A percentile compares a stretch with the other conserved stretches of the same genome.
phyloP scores from a whole-genome alignment of 2,113 vertebrate genomes.

The Ramphastos sulfuratus region DNA sequence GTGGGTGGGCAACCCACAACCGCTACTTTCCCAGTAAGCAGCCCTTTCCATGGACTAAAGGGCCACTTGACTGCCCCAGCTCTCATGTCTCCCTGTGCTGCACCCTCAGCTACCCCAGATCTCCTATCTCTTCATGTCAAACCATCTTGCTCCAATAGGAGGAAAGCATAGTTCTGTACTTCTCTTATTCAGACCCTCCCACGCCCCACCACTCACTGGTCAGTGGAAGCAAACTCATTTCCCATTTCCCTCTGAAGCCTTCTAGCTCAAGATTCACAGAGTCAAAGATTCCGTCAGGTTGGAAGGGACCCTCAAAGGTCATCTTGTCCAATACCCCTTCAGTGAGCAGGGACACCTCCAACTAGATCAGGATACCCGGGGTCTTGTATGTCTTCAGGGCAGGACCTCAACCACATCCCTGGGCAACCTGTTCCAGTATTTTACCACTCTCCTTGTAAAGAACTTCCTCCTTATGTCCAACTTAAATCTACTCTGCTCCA shows the following conservation, averaged over 20 bases:
- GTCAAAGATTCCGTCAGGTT: too few relatives aligned
- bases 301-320: too few relatives aligned
- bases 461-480: too few relatives aligned
- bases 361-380: too few relatives aligned
- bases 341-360: too few relatives aligned
- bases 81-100: not conserved
- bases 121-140: not conserved
- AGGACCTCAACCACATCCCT: too few relatives aligned
- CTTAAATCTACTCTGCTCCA: too few relatives aligned
- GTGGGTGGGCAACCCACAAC: not conserved
- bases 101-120: not conserved
- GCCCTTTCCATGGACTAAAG: accelerated
- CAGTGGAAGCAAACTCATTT: not conserved
- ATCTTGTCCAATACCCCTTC: too few relatives aligned
- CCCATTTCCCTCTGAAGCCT: not conserved
- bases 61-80: not conserved
- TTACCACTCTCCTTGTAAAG: too few relatives aligned
- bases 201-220: too few relatives aligned
- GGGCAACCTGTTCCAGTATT: too few relatives aligned
- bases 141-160: not conserved
- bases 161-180: not conserved
- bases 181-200: not conserved
- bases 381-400: too few relatives aligned
- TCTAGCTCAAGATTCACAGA: not conserved
- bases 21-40: accelerated